A percentile compares a stretch with the other conserved stretches of the same genome.
Conservation (phyloP, 1,140 invertebrate genomes). For the Papilio machaon region DNA sequence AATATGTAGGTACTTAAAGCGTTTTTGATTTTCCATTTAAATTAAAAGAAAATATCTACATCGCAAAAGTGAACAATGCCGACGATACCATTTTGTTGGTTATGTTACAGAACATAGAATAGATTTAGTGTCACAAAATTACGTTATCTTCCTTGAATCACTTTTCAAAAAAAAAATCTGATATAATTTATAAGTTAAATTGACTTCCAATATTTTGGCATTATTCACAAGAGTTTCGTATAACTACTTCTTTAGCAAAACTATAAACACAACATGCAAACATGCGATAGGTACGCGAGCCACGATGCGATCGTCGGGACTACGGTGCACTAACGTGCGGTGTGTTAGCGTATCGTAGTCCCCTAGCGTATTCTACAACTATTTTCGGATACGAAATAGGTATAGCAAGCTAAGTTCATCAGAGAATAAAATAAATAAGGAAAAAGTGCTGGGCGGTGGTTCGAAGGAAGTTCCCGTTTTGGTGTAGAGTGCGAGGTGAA, state of each 20-base stretch:
- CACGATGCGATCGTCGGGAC: slow-evolving; percentile 41
- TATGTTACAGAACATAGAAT: neutral
- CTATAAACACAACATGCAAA: slow-evolving; percentile 43
- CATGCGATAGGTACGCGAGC: slow-evolving; percentile 41
- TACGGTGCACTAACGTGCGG: slow-evolving; percentile 44
- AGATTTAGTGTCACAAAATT: neutral
- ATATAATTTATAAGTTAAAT: neutral
- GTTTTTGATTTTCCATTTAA: neutral
- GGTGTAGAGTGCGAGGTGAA: slow-evolving; percentile 40
- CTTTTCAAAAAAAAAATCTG: too few relatives aligned
- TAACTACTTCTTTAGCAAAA: neutral
- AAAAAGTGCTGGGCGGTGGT: slow-evolving; percentile 37
- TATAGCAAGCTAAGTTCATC: neutral
- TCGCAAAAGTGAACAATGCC: neutral
- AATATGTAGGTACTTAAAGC: neutral
- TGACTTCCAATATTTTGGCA: neutral
- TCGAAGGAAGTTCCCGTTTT: slow-evolving; percentile 12
- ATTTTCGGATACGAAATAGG: neutral
- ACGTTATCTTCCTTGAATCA: too few relatives aligned
- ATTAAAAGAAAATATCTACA: neutral
- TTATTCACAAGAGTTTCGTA: neutral
- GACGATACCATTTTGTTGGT: neutral
- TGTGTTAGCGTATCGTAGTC: slow-evolving; percentile 45
- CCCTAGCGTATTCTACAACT: neutral
- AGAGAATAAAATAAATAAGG: slow-evolving; percentile 27